Conservation (phyloP, 2,113 vertebrate genomes). For the Amazona guildingii region DNA sequence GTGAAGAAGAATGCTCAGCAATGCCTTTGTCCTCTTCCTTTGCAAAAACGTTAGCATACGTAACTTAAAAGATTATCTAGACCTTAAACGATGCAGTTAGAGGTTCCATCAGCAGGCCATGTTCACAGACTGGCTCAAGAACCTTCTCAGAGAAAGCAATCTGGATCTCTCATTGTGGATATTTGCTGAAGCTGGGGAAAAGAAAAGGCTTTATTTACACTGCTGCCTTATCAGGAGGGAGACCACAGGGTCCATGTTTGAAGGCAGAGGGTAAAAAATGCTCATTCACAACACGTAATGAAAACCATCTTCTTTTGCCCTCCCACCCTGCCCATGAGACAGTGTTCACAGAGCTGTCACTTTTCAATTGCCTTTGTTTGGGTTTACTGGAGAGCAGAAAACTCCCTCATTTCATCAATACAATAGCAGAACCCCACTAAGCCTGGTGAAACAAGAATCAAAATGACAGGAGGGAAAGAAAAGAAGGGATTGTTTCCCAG, state of each 20-base stretch:
- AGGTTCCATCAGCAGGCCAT: background rate
- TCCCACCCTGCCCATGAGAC: background rate
- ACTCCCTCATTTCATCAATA: background rate
- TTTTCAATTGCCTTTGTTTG: background rate
- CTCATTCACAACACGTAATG: background rate
- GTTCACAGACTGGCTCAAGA: background rate
- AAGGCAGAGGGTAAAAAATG: background rate
- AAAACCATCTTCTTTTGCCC: background rate
- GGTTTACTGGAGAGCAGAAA: background rate
- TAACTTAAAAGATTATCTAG: background rate
- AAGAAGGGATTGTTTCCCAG: background rate
- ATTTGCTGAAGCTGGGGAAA: background rate
- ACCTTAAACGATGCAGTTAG: background rate
- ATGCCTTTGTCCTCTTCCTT: background rate
- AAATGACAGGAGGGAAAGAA: background rate
- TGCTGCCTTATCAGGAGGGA: background rate
- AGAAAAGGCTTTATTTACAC: background rate
- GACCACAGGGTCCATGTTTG: background rate
- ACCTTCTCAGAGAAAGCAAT: background rate
- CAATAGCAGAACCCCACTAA: background rate
- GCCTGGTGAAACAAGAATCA: background rate
- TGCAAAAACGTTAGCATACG: accelerated
- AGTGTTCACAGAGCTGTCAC: background rate
- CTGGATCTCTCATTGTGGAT: background rate
- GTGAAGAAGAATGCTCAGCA: background rate